Evolutionary conservation across 1,140 invertebrate species (phyloP).

Genomic region (Venustaconcha ellipsiformis): DNA sequence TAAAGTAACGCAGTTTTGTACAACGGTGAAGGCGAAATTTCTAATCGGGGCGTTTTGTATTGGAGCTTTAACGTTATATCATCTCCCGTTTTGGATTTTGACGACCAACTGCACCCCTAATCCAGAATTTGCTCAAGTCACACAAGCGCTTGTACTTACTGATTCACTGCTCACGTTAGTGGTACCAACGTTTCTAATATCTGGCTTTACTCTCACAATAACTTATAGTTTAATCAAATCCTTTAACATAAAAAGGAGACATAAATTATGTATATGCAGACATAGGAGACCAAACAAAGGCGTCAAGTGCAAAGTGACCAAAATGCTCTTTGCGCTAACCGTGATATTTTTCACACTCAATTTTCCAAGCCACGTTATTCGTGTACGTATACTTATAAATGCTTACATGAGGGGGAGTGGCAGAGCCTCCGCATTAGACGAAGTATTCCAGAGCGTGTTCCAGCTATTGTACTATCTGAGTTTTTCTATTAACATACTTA

Average conservation of each 20-base stretch:
- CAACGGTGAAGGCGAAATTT: constrained; percentile 43
- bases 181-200: constrained; percentile 70
- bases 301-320: constrained; percentile 76
- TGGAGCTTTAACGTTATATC: constrained; percentile 47
- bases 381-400: constrained; percentile 56
- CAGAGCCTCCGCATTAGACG: constrained; percentile 14
- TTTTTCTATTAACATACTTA: constrained; percentile 86
- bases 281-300: constrained; percentile 68
- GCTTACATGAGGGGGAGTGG: constrained; percentile 13
- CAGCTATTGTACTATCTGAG: constrained; percentile 81
- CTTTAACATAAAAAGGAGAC: not conserved
- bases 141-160: constrained; percentile 72
- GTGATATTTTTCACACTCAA: constrained; percentile 84
- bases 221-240: constrained; percentile 8
- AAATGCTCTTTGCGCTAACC: constrained; percentile 85
- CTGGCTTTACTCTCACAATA: constrained; percentile 20
- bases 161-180: constrained; percentile 73
- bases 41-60: constrained; percentile 38
- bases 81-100: constrained; percentile 56
- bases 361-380: constrained; percentile 74
- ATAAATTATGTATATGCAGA: not conserved
- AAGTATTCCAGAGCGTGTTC: constrained; percentile 72
- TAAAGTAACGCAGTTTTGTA: constrained; percentile 49
- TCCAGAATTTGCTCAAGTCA: constrained; percentile 44
- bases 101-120: constrained; percentile 16